Conservation (phyloP, 2,113 vertebrate genomes). For the Alligator sinensis region DNA sequence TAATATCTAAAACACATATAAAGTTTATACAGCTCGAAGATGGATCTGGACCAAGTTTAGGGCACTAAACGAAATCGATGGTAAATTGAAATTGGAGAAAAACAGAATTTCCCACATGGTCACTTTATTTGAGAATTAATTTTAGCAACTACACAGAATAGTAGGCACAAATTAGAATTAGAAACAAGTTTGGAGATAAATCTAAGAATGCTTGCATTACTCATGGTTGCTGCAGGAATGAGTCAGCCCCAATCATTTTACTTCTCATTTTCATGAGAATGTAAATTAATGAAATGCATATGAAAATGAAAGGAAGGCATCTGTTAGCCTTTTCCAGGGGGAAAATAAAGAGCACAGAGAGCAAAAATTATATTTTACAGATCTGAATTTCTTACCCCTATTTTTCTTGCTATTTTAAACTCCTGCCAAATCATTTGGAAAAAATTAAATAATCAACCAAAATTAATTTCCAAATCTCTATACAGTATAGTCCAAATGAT, state of each 20-base stretch:
- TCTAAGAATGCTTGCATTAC: background rate
- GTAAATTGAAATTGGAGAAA: background rate
- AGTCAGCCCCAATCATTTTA: background rate
- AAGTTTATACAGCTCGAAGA: conserved; percentile 22
- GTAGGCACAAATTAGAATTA: background rate
- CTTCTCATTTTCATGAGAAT: background rate
- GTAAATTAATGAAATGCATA: background rate
- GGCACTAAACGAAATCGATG: background rate
- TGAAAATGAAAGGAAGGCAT: background rate
- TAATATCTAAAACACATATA: conserved; percentile 70
- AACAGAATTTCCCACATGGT: background rate
- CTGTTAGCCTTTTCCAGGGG: background rate
- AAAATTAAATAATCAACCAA: background rate
- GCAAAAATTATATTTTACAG: conserved; percentile 16
- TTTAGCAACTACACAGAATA: background rate
- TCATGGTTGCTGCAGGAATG: background rate
- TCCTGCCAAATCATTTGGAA: conserved; percentile 14
- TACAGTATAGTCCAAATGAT: conserved; percentile 7
- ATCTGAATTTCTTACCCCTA: conserved; percentile 18
- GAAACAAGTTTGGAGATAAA: accelerated
- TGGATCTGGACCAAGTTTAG: background rate
- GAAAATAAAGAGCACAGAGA: conserved; percentile 33
- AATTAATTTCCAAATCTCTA: conserved; percentile 25
- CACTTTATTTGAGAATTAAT: background rate
- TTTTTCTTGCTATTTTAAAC: background rate